These are phyloP conservation scores for Leucoraja ocellata DNA, from an alignment of 2,797 vertebrate genomes.

Conservation along the genomic window DNA sequence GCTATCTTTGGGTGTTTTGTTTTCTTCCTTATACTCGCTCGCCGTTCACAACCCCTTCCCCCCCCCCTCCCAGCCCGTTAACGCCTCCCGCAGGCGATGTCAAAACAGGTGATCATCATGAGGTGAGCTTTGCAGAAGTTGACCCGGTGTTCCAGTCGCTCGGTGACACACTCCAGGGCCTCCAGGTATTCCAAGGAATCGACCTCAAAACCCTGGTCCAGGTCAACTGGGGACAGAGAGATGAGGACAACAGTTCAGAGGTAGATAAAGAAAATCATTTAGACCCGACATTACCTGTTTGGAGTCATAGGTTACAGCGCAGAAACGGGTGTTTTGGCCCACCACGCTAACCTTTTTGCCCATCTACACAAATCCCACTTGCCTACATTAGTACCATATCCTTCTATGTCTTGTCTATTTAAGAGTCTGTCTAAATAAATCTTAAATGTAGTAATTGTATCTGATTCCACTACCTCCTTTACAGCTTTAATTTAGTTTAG, in stretches of 20 bases:
- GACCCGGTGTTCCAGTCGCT: constrained; percentile 73
- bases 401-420: too few species aligned
- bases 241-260: not conserved
- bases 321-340: too few species aligned
- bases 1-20: constrained; percentile 53
- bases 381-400: too few species aligned
- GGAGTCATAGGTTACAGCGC: not conserved
- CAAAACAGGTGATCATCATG: constrained; percentile 88
- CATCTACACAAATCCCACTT: too few species aligned
- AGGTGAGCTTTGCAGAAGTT: constrained; percentile 82
- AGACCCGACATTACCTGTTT: not conserved
- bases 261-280: too few species aligned
- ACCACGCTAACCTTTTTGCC: too few species aligned
- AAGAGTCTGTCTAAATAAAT: too few species aligned
- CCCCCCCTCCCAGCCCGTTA: constrained; percentile 49
- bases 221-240: constrained; percentile 63
- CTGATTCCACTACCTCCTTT: too few species aligned
- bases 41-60: not conserved
- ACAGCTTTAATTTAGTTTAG: too few species aligned
- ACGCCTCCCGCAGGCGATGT: constrained; percentile 65
- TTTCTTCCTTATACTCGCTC: not conserved
- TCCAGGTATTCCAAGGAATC: constrained; percentile 85
- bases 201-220: constrained; percentile 80
- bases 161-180: constrained; percentile 75
- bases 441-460: too few species aligned